Evolutionary conservation across 2,888 invertebrate genomes (phyloP).

Genomic region (Sesia bembeciformis): DNA sequence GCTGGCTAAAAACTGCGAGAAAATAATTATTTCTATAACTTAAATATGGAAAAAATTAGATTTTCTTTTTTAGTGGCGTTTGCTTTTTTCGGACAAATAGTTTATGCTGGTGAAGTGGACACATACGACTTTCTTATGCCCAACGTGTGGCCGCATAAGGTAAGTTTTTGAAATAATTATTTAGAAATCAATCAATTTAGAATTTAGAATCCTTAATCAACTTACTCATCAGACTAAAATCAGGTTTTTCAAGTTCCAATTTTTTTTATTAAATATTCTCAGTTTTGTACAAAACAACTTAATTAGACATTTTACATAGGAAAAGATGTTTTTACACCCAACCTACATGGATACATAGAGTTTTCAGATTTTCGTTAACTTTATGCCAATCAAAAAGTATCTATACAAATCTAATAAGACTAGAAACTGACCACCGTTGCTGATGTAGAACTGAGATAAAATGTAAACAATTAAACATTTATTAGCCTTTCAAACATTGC

Average conservation of each 20-base stretch:
- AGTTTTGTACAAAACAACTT: no score
- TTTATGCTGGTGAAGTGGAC: constrained; percentile 41
- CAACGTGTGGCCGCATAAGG: constrained; percentile 84
- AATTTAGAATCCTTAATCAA: neutral
- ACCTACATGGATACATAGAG: neutral
- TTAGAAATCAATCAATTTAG: neutral
- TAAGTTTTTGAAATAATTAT: constrained; percentile 54
- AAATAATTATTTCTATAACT: constrained; percentile 2
- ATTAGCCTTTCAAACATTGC: no score
- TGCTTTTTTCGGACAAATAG: constrained; percentile 18
- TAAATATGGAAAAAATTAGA: constrained; percentile 24
- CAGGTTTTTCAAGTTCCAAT: neutral
- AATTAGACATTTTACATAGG: neutral
- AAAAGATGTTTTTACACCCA: neutral
- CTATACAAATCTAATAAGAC: no score
- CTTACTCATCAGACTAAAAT: neutral
- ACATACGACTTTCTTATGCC: constrained; percentile 87
- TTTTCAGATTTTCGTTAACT: no score
- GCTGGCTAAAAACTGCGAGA: no score
- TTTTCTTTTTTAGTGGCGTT: constrained; percentile 23
- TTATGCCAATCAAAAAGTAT: no score
- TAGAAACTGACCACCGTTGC: no score
- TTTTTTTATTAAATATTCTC: neutral
- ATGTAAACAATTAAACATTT: no score
- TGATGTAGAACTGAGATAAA: no score